These are phyloP conservation scores for Chymomyza procnemis DNA, from an alignment of 2,888 invertebrate species.

Conservation along the genomic window DNA sequence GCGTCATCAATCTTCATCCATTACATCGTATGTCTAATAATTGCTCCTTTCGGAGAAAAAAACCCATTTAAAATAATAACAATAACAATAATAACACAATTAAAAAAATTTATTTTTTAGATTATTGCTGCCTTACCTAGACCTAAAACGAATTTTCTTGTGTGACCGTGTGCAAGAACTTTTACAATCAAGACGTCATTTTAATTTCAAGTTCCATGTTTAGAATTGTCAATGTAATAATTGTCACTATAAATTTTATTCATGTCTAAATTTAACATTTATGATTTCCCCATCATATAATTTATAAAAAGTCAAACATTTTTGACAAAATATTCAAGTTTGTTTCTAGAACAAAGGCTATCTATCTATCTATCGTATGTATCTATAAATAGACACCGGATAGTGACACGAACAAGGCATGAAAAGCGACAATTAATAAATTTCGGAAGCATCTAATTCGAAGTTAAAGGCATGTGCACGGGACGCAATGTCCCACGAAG, in stretches of 20 bases:
- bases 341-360: slow-evolving; percentile 33
- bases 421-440: background rate
- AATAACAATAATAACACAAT: too few species aligned
- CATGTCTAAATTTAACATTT: slow-evolving; percentile 62
- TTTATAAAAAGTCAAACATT: slow-evolving; percentile 44
- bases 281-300: slow-evolving; percentile 54
- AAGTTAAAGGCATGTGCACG: background rate
- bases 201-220: slow-evolving; percentile 14
- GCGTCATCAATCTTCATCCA: slow-evolving; percentile 65
- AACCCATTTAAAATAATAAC: background rate
- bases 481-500: background rate
- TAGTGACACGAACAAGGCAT: background rate
- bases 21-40: slow-evolving; percentile 45
- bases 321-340: slow-evolving; percentile 47
- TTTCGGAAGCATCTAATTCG: background rate
- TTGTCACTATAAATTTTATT: slow-evolving; percentile 58
- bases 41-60: slow-evolving; percentile 5
- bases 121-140: background rate
- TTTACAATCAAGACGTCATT: background rate
- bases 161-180: background rate
- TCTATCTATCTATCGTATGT: too few species aligned
- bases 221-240: slow-evolving; percentile 34
- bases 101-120: too few species aligned
- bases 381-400: slow-evolving; percentile 1
- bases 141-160: slow-evolving; percentile 12